phyloP scores from a whole-genome alignment of 2,113 vertebrate genomes.

The Carassius auratus region DNA sequence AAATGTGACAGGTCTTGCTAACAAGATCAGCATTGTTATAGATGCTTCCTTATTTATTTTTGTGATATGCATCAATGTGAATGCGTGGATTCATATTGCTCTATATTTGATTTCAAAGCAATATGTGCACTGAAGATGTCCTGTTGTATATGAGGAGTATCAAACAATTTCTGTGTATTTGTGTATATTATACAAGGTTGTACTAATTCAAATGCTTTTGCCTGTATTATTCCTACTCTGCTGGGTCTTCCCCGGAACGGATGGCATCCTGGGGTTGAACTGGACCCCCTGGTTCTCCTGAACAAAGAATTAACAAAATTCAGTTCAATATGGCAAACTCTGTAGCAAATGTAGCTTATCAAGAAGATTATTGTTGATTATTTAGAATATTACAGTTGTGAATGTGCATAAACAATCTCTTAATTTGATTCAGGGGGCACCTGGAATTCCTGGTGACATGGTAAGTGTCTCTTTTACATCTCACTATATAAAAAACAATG shows the following conservation, averaged over 20 bases:
- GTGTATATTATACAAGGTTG: neutral
- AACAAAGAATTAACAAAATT: constrained; percentile 74
- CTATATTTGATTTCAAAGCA: constrained; percentile 24
- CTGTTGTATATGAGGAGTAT: constrained; percentile 1
- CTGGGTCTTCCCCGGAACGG: constrained; percentile 84
- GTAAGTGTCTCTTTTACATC: constrained; percentile 62
- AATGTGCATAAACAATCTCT: neutral
- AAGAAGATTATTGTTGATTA: neutral
- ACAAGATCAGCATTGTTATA: constrained; percentile 14
- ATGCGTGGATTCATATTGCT: neutral
- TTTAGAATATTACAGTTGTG: neutral
- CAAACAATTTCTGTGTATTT: neutral
- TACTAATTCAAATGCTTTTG: constrained; percentile 32
- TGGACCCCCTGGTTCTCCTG: constrained; percentile 82
- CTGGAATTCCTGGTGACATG: constrained; percentile 78
- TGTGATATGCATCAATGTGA: constrained; percentile 1
- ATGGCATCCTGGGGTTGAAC: constrained; percentile 84
- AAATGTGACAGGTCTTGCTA: constrained; percentile 30
- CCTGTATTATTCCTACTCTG: neutral
- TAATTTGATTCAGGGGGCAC: constrained; percentile 72
- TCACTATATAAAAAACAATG: neutral
- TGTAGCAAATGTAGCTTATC: neutral
- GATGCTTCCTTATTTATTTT: constrained; percentile 19
- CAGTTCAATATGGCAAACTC: neutral
- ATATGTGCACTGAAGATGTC: constrained; percentile 15